Percentiles rank a stretch among this genome's conserved stretches.
phyloP scores from a whole-genome alignment of 2,797 vertebrate species.

The Prionace glauca region DNA sequence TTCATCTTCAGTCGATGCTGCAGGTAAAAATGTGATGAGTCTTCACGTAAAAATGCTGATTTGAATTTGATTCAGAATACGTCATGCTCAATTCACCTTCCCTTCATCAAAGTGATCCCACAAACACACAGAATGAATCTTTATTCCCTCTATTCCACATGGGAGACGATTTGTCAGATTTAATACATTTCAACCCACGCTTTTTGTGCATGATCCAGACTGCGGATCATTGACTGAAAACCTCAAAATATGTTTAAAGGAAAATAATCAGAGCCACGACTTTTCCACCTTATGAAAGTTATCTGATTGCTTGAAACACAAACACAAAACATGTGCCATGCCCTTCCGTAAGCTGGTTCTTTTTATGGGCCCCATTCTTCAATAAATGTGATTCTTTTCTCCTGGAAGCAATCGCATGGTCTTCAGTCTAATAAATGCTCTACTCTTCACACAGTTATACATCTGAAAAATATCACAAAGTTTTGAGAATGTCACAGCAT shows the following conservation, averaged over 20 bases:
- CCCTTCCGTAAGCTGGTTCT: background rate
- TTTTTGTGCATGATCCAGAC: slow-evolving; percentile 59
- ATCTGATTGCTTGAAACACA: background rate
- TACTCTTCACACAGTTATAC: background rate
- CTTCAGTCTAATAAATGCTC: background rate
- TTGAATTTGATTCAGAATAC: slow-evolving; percentile 70
- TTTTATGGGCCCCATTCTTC: background rate
- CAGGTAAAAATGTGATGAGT: slow-evolving; percentile 66
- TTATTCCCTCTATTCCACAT: slow-evolving; percentile 70
- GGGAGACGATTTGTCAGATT: slow-evolving; percentile 72
- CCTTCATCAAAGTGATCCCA: slow-evolving; percentile 69
- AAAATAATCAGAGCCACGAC: slow-evolving; percentile 41
- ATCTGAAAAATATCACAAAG: background rate
- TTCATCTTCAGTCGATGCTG: slow-evolving; percentile 54
- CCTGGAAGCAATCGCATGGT: background rate
- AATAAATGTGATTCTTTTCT: background rate
- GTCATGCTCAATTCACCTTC: slow-evolving; percentile 66
- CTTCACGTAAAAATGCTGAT: slow-evolving; percentile 68
- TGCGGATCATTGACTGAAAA: slow-evolving; percentile 57
- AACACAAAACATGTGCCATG: background rate
- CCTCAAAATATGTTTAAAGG: slow-evolving; percentile 43
- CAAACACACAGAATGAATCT: slow-evolving; percentile 68
- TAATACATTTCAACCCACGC: slow-evolving; percentile 65
- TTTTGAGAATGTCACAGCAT: background rate
- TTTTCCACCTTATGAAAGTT: background rate